Evolutionary conservation across 1,140 invertebrate species (phyloP).

Genomic region (Chironomus striatipennis): DNA sequence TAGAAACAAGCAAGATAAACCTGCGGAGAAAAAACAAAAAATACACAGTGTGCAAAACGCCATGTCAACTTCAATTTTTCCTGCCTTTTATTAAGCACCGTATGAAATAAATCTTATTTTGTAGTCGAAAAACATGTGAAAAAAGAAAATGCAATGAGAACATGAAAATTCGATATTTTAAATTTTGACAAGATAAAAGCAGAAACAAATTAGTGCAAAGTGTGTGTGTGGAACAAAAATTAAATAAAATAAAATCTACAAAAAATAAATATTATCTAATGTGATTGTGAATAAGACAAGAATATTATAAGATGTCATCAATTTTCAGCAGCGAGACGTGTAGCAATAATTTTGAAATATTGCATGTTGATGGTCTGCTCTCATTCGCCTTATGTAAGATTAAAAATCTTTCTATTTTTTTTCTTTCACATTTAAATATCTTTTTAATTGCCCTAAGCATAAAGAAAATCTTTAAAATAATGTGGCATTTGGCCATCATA

Average conservation of each 20-base stretch:
- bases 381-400: not conserved
- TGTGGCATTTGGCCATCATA: too few relatives aligned
- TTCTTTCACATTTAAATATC: too few relatives aligned
- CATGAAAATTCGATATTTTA: too few relatives aligned
- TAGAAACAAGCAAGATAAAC: conserved; percentile 7
- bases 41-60: not conserved
- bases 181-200: too few relatives aligned
- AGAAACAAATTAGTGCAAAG: too few relatives aligned
- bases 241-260: not conserved
- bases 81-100: too few relatives aligned
- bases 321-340: not conserved
- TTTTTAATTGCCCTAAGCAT: too few relatives aligned
- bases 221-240: not conserved
- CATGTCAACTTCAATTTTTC: not conserved
- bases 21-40: not conserved
- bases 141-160: too few relatives aligned
- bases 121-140: too few relatives aligned
- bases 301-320: not conserved
- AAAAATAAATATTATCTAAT: not conserved
- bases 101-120: too few relatives aligned
- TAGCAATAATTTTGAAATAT: not conserved
- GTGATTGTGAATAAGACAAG: not conserved
- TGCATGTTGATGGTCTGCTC: conserved; percentile 11
- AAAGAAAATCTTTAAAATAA: too few relatives aligned
- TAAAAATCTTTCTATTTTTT: not conserved